Evolutionary conservation across 1,140 invertebrate genomes (phyloP).

Genomic region (Apis laboriosa): DNA sequence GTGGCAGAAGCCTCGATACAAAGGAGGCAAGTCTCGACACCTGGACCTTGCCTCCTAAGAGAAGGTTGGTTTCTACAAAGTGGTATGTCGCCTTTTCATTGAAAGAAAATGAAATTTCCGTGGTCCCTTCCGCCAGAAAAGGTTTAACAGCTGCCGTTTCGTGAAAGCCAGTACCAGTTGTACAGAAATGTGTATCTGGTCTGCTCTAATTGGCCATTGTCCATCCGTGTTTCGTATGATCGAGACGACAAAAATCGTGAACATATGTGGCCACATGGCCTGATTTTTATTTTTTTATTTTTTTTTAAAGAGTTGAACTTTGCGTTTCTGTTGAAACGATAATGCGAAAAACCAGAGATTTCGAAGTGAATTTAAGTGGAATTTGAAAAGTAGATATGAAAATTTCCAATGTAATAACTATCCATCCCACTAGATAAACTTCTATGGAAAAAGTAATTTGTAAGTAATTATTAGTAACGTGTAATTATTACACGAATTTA

Average conservation of each 20-base stretch:
- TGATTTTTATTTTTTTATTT: neutral
- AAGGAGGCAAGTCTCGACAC: constrained; percentile 39
- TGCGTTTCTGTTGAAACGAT: too few species aligned
- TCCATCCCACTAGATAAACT: too few species aligned
- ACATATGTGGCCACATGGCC: neutral
- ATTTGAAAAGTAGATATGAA: too few species aligned
- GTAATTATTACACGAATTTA: too few species aligned
- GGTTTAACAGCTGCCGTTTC: constrained; percentile 55
- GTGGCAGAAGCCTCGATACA: neutral
- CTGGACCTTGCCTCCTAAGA: constrained; percentile 42
- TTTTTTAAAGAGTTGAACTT: too few species aligned
- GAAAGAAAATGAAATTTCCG: constrained; percentile 28
- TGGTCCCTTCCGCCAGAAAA: constrained; percentile 27
- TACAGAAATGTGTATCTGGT: constrained; percentile 45
- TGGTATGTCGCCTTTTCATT: constrained; percentile 47
- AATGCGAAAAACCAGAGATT: neutral
- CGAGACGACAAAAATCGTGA: constrained; percentile 15
- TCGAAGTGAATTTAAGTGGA: too few species aligned
- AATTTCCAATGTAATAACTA: too few species aligned
- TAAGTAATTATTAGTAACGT: too few species aligned
- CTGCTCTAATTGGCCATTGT: constrained; percentile 57
- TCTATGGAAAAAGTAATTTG: too few species aligned
- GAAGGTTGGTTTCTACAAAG: constrained; percentile 26
- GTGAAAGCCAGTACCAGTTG: constrained; percentile 58
- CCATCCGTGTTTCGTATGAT: neutral